Evolutionary conservation across 1,140 invertebrate genomes (phyloP), one percentile per base, ranked within the genome.

Genomic region (Arion vulgaris): DNA sequence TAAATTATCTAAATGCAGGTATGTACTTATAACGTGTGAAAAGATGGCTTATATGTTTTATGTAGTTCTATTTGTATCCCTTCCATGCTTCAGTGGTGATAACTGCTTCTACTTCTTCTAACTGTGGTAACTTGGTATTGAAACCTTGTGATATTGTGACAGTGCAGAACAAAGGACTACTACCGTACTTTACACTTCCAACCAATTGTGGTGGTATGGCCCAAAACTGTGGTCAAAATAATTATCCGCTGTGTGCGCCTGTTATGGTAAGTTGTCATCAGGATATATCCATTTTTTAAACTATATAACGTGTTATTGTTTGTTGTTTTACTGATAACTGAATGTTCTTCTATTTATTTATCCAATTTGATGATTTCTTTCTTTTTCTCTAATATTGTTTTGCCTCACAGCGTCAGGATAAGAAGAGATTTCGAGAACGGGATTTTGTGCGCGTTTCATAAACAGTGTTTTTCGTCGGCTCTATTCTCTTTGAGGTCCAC

Each of bases 71-170:
- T 80, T 80, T 80, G 66, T 80, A 80, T 72, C 84, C 77, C 82
- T 84, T 84, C 80, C 79, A 83, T 85, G 85, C 82, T 85, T 85
- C 85, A 85, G 82, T 83, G 82, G 80, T 83, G 82, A 83, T 73
- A 78, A 81, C 80, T 74, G 80, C 83, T 84, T 75, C 83, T 82
- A 71, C 78, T 80, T 71, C 78, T 71, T 80, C 78, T 80, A 80
- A 80, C 78, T 80, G 78, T 80, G 78, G 78, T 80, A 80, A 80
- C 78, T 80, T 69, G 78, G 39, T 80, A 71, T 69, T 80, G 39
- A 80, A 80, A 71, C 78, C 78, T 66, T 80, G 78, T 80, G 78
- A 83, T 81, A 82, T 84, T 39, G 77, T 84, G 83, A 71, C 82
- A 78, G 71, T 73, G 53, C 53, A 76, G 83, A 82, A 82, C 83